These are phyloP conservation scores for Cyanistes caeruleus DNA, from an alignment of 2,113 vertebrate species.

Conservation along the genomic window DNA sequence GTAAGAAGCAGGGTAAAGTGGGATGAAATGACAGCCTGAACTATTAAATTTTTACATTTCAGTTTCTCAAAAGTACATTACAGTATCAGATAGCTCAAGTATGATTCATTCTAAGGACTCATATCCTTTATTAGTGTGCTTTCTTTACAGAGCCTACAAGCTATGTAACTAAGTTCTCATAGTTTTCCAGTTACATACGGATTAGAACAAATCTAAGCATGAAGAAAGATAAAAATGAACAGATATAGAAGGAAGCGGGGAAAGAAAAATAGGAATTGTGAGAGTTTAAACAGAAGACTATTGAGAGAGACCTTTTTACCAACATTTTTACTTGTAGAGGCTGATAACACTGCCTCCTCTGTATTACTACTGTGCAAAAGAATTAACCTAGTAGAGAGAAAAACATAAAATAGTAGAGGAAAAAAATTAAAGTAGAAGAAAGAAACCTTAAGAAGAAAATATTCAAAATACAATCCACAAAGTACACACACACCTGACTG, in stretches of 20 bases:
- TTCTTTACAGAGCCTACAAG: background rate
- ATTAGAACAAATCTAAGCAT: background rate
- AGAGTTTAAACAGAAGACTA: background rate
- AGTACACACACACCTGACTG: background rate
- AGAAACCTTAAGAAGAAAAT: background rate
- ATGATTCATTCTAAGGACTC: conserved; percentile 37
- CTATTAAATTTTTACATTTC: background rate
- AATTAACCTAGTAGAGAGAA: background rate
- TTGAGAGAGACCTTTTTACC: background rate
- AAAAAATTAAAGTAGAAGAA: background rate
- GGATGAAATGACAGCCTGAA: background rate
- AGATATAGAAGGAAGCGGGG: background rate
- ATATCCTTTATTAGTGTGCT: background rate
- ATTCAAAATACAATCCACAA: background rate
- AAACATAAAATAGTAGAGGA: background rate
- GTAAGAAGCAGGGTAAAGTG: background rate
- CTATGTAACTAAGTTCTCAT: background rate
- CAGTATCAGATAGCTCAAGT: background rate
- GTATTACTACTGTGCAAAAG: background rate
- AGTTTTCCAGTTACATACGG: background rate
- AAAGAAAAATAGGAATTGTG: background rate
- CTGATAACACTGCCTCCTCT: background rate
- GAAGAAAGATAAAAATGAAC: background rate
- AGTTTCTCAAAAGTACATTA: background rate
- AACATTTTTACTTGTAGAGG: background rate